phyloP scores from a whole-genome alignment of 2,797 vertebrate species.

The Tarsius wallacei region DNA sequence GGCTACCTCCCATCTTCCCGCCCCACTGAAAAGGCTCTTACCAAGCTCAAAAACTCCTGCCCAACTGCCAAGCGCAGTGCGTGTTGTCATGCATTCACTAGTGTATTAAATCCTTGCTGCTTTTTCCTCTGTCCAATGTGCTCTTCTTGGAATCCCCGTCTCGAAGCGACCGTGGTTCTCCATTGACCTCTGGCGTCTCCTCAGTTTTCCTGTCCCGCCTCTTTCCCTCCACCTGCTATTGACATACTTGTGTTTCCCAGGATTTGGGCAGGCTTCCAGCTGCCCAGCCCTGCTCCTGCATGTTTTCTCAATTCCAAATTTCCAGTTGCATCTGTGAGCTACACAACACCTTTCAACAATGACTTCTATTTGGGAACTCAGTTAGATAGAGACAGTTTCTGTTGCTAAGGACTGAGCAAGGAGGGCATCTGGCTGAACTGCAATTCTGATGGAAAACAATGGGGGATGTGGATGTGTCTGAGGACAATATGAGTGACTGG shows the following conservation, averaged over 20 bases:
- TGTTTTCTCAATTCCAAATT: constrained; percentile 74
- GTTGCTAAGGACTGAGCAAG: constrained; percentile 67
- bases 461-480: background rate
- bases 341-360: constrained; percentile 73
- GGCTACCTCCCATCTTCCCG: background rate
- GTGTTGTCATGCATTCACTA: background rate
- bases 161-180: background rate
- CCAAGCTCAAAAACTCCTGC: background rate
- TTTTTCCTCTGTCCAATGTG: background rate
- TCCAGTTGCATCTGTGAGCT: constrained; percentile 76
- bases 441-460: constrained; percentile 10
- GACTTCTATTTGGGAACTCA: constrained; percentile 71
- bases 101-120: background rate
- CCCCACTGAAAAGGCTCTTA: background rate
- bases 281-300: constrained; percentile 45
- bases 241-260: constrained; percentile 66
- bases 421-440: constrained; percentile 40
- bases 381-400: constrained; percentile 57
- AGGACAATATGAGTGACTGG: background rate
- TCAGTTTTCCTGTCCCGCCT: constrained; percentile 41
- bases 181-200: background rate
- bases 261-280: constrained; percentile 73
- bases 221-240: constrained; percentile 68
- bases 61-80: background rate
- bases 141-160: background rate